Percentiles rank a stretch among this genome's conserved stretches.
phyloP scores from a whole-genome alignment of 2,113 vertebrate genomes.

The Tachuris rubrigastra region DNA sequence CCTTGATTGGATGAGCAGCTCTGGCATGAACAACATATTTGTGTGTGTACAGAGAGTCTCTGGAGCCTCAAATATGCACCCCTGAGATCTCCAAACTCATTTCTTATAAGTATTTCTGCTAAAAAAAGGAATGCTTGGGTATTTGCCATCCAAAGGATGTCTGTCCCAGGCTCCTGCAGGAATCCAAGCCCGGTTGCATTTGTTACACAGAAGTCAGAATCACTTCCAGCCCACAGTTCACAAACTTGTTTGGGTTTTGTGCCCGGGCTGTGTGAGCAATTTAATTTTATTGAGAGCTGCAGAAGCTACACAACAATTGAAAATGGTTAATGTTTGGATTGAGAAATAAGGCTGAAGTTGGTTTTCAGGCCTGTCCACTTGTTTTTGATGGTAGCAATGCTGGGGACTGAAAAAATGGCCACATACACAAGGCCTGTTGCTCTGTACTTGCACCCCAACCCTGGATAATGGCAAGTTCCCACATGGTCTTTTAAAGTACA shows the following conservation, averaged over 20 bases:
- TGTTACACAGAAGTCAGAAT: background rate
- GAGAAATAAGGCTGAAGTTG: background rate
- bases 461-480: background rate
- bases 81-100: slow-evolving; percentile 26
- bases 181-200: background rate
- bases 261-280: background rate
- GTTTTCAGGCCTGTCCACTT: too few relatives aligned
- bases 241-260: background rate
- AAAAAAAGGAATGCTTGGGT: slow-evolving; percentile 44
- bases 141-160: background rate
- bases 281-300: background rate
- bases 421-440: background rate
- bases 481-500: background rate
- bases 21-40: slow-evolving; percentile 52
- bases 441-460: background rate
- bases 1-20: slow-evolving; percentile 54
- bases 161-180: background rate
- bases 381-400: too few relatives aligned
- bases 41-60: slow-evolving; percentile 29
- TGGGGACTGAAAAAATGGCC: too few relatives aligned
- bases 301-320: background rate
- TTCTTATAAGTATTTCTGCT: slow-evolving; percentile 28
- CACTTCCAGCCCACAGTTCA: background rate
- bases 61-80: slow-evolving; percentile 37
- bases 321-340: background rate